Conservation (phyloP, 2,888 invertebrate species). For the Drosophila bunnanda region DNA sequence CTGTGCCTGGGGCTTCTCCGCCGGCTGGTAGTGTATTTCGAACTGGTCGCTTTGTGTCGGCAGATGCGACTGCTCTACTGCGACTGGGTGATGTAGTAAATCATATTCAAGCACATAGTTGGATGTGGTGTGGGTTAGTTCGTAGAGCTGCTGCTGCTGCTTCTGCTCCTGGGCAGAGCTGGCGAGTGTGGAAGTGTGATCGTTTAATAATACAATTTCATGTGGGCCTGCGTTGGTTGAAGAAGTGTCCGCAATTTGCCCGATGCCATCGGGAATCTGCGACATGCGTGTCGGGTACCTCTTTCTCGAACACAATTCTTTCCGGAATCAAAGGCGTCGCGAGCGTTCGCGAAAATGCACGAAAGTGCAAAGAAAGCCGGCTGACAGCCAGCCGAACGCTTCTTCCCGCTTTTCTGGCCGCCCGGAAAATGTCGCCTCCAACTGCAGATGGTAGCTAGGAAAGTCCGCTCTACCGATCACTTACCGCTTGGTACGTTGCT, state of each 20-base stretch:
- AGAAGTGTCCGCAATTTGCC: not conserved
- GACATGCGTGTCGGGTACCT: constrained; percentile 1
- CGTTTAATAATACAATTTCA: too few species aligned
- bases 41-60: too few species aligned
- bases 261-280: not conserved
- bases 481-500: not conserved
- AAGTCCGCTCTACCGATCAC: not conserved
- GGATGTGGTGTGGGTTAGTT: not conserved
- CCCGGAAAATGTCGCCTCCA: not conserved
- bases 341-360: not conserved
- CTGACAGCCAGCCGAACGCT: not conserved
- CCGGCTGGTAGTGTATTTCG: not conserved
- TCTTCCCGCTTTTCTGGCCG: constrained; percentile 18
- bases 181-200: not conserved
- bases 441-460: not conserved
- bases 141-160: not conserved
- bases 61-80: not conserved
- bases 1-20: not conserved
- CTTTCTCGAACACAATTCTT: not conserved
- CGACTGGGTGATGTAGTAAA: not conserved
- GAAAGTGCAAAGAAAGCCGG: constrained; percentile 4
- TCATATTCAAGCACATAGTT: not conserved
- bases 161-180: not conserved
- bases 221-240: not conserved
- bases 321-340: not conserved